Evolutionary conservation across 2,888 invertebrate species (phyloP), one percentile per base, ranked within the genome.

Genomic region (Drosophila kanekoi): DNA sequence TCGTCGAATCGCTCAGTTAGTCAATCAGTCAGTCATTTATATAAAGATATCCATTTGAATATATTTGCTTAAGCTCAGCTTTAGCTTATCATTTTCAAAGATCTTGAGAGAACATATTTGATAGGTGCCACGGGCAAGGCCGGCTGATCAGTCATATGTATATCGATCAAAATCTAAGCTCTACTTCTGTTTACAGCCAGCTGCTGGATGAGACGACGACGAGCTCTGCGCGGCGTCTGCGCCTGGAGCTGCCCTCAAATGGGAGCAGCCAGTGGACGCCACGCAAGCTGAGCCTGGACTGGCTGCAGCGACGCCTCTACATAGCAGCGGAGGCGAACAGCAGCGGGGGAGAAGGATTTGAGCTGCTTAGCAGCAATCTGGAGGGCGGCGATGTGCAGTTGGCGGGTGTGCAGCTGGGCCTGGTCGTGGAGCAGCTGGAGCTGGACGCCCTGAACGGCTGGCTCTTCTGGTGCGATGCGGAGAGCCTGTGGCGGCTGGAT

Each of bases 361-460:
- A 67, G 11, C 28, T 83, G 8, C 20, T 79, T 1, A 77, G 63
- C 49, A 59, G 57, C 14, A 61, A 72, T 9, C 20, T 67, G 13
- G 52, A 56, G 1, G 81, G 75, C 0, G 61, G n/a, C 6, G 8
- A 58, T 1, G 35, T 53, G 5, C 47, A 37, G 4, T 5, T 10
- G 4, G 5, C 54, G 13, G 47, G 23, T 0, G 47, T 37, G 0
- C 5, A 33, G 2, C 51, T 84, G 5, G 51, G 35, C 0, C 20
- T 10, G 5, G 8, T 18, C 2, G 96, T 98, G 0, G 94, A 94
- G 60, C 96, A 97, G 86, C 94, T 98, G 78, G 96, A 97, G 93
- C 96, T 98, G 0, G 98, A 98, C 93, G 97, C 98, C 35, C 95
- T 96, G 87, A 98, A 98, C 91, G 98, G 98, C 8, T 98, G 96